Base-by-base conservation (phyloP, 2,888 invertebrate genomes). In the Sthenelais limicola region DNA sequence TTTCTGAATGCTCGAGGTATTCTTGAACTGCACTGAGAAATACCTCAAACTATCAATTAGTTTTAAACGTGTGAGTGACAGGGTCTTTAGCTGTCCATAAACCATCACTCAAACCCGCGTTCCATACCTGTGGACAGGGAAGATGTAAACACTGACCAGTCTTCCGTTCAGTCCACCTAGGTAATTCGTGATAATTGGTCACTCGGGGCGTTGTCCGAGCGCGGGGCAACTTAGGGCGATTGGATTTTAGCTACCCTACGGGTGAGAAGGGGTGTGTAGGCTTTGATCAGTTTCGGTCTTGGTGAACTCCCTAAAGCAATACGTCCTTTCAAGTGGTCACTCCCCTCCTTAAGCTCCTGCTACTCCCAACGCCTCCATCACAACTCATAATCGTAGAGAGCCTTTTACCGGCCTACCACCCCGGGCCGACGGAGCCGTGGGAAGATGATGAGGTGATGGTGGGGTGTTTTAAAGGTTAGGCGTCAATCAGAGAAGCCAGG, bases 381-480 rank as follows among this genome's bases (percentile, higher is more conserved):
- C 30, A 33, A n/a, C 32, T 28, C 56, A 56, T 56, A 28, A 56
- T 56, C 56, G 33, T 33, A 56, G 9, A 15, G 30, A 30, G 21
- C 30, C 28, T n/a, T 49, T 49, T 5, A 21, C 49, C 7, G 21
- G 7, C 7, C n/a, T 5, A 7, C 49, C 9, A 21, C 9, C 49
- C n/a, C 24, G 4, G 24, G 9, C 7, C n/a, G 9, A 5, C 5
- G 5, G 4, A 21, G 30, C 32, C 54, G 54, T 54, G 54, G 54
- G 54, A 54, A 54, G 54, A 54, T 54, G 54, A 28, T 54, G 54
- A 54, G 28, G 54, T 9, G 28, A 32, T n/a, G 26, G 9, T n/a
- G 49, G 49, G 30, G 18, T 15, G 21, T 28, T 56, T 33, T 3
- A 56, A 56, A 56, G 24, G 32, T n/a, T 24, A 56, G 56, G 56